Evolutionary conservation across 2,888 invertebrate genomes (phyloP).

Genomic region (Leptinotarsa peninsularis): DNA sequence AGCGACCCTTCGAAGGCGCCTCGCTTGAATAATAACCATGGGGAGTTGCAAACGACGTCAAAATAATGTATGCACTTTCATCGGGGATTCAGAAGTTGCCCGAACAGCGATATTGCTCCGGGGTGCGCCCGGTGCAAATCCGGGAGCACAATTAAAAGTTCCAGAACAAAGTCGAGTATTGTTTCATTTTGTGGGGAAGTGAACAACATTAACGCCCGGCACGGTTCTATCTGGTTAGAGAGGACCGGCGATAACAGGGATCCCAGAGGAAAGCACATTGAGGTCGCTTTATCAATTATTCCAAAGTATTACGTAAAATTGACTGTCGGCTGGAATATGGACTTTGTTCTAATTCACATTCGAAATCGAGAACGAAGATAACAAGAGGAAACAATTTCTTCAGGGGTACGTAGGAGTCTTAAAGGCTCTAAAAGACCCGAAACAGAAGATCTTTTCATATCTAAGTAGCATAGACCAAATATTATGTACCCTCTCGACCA

Average conservation of each 20-base stretch:
- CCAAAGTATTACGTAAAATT: neutral
- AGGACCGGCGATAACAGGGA: neutral
- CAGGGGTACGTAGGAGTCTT: no score
- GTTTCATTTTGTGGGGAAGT: slow-evolving; percentile 11
- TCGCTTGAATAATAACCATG: slow-evolving; percentile 1
- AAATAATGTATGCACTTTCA: slow-evolving; percentile 8
- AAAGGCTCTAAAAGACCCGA: no score
- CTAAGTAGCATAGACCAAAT: no score
- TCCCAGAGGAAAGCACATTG: neutral
- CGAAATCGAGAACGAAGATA: no score
- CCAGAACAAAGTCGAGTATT: slow-evolving; percentile 15
- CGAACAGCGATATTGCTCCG: slow-evolving; percentile 7
- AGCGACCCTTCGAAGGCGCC: neutral
- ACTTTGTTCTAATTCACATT: no score
- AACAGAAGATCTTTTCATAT: no score
- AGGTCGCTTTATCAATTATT: neutral
- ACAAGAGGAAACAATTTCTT: no score
- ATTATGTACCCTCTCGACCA: no score
- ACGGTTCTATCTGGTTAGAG: slow-evolving; percentile 1
- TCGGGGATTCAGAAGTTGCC: slow-evolving; percentile 8
- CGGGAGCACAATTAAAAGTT: slow-evolving; percentile 24
- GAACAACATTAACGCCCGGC: slow-evolving; percentile 11
- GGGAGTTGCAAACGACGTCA: slow-evolving; percentile 4
- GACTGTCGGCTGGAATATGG: no score
- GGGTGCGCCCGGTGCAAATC: neutral